Evolutionary conservation across 2,797 vertebrate species (phyloP), one percentile per base, ranked within the genome.

Genomic region (Scolopax rusticola): DNA sequence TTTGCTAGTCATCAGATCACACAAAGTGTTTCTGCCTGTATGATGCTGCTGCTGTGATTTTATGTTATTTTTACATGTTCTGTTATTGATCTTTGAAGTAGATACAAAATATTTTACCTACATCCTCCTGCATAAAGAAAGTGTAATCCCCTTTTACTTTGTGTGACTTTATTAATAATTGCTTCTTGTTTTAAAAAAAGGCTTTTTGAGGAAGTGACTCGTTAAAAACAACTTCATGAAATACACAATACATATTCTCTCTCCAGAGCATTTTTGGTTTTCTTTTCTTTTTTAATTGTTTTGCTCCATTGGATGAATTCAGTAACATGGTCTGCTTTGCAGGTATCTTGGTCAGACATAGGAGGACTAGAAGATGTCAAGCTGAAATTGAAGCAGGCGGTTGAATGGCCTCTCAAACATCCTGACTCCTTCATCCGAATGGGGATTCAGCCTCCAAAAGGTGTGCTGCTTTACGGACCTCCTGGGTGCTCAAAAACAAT

Each of bases 401-500:
- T 99, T 76, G 99, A 99, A 88, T 99, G 99, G 99, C 99, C 99
- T 20, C 97, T 99, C 92, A 99, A 97, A 75, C 99, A 99, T 95
- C 99, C 99, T 0, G 99, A 99, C 61, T 98, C 99, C 89, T 99
- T 99, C 96, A 95, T 82, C 64, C 98, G 98, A 38, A 99, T 99
- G 99, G 99, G 99, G 9, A 99, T 99, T 97, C 98, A 98, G 88
- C 99, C 99, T 43, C 99, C 99, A 1, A 99, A 98, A 97, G 99
- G 99, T 23, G 98, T 99, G 41, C 98, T 99, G 64, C 98, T 99
- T 25, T 99, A 99, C 0, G 99, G 99, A 14, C 99, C 99, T 13
- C 99, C 99, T 3, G 99, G 99, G 43, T 99, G 99, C 97, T 99
- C 99, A 54, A 99, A 99, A 98, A 99, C 99, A 79, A 99, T 99